Evolutionary conservation across 2,113 vertebrate species (phyloP).

Genomic region (Meleagris gallopavo): DNA sequence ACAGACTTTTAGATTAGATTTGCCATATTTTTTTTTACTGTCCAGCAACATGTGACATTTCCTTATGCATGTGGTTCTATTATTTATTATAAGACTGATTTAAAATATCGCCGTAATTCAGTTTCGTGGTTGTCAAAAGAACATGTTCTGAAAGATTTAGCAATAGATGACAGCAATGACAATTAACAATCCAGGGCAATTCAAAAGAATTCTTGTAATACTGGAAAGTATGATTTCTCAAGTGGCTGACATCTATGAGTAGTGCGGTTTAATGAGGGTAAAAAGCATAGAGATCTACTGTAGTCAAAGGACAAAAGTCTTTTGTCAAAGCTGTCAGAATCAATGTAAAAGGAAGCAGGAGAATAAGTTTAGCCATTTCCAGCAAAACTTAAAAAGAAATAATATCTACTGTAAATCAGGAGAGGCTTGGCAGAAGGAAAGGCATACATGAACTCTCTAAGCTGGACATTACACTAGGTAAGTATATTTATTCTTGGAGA

Average conservation of each 20-base stretch:
- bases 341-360: neutral
- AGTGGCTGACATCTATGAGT: neutral
- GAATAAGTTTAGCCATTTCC: neutral
- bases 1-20: neutral
- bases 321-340: neutral
- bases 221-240: neutral
- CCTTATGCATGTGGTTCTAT: neutral
- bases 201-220: constrained; percentile 8
- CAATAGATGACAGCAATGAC: neutral
- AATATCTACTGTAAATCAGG: neutral
- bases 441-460: neutral
- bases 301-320: neutral
- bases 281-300: neutral
- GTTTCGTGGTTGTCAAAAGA: neutral
- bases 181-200: neutral
- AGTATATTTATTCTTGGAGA: neutral
- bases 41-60: neutral
- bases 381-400: neutral
- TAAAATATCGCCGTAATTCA: neutral
- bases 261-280: neutral
- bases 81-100: neutral
- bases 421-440: neutral
- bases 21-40: neutral
- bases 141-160: neutral
- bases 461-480: neutral